Base-by-base conservation (phyloP, 2,113 vertebrate genomes). In the Calyptommatus sinebrachiatus region DNA sequence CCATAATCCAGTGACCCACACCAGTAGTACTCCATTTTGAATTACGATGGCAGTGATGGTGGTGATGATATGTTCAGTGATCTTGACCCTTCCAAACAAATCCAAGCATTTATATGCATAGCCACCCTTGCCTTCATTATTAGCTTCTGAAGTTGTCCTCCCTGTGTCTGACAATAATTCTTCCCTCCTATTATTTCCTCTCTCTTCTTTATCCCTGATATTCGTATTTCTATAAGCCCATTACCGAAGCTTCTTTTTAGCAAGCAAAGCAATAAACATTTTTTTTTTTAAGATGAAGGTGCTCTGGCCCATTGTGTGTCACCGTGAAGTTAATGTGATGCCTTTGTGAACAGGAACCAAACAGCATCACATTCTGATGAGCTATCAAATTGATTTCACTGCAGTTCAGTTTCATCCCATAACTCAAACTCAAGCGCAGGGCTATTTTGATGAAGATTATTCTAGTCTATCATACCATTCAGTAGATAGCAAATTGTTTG, bases 321-420 rank as follows among this genome's bases (percentile, higher is more conserved):
- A 57, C 77, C 87, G 82, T 22, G 0, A 87, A 89, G 77, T 84
- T 88, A 92, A 92, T 82, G 77, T 65, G 63, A 85, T 90, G 89
- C 87, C 81, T 91, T 86, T 87, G 74, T 90, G 91, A 90, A 69
- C 60, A 87, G 29, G 80, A 88, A 76, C 85, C 84, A 87, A 76
- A 89, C 84, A 83, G 79, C 85, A 78, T 92, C 85, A 31, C 89
- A 84, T 89, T 92, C 89, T 88, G 83, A 88, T 88, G 82, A 87
- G 91, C 93, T 93, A 93, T 93, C 89, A 93, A 93, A 93, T 91
- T 91, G 90, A 92, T 94, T 93, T 91, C 90, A 85, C 81, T 92
- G 89, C 88, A 86, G 85, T 90, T 94, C 89, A 92, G 87, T 93
- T 91, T 92, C 87, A 91, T 93, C 91, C 91, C 91, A 89, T 92